Conservation (phyloP, 2,888 invertebrate species). For the Dendrolimus houi region DNA sequence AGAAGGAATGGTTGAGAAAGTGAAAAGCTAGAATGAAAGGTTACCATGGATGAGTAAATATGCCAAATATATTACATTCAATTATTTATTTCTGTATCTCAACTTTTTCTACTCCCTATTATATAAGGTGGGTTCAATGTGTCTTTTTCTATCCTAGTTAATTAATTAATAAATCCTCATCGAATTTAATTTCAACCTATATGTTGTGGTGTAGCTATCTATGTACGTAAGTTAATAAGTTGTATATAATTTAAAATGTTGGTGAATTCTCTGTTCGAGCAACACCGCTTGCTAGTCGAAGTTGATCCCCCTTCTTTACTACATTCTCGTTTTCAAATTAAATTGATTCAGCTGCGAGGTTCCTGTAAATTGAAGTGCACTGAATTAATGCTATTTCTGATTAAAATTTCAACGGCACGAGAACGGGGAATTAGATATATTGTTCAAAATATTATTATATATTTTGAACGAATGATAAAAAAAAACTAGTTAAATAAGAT, state of each 20-base stretch:
- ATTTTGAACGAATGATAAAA: no score
- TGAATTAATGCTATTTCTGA: not conserved
- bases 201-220: no score
- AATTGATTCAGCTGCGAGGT: conserved; percentile 39
- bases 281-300: conserved; percentile 17
- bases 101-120: no score
- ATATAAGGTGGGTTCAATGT: not conserved
- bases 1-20: not conserved
- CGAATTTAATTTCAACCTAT: not conserved
- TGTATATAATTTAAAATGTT: no score
- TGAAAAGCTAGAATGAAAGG: no score
- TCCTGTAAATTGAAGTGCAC: conserved; percentile 5
- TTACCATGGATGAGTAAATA: no score
- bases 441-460: no score
- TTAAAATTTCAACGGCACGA: not conserved
- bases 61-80: no score
- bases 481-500: no score
- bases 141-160: not conserved
- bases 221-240: no score
- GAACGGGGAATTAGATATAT: not conserved
- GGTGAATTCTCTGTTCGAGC: not conserved
- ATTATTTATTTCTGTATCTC: no score
- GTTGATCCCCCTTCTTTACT: conserved; percentile 29
- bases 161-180: not conserved
- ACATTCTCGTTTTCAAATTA: conserved; percentile 33